phyloP scores from a whole-genome alignment of 2,797 vertebrate species.

The Vultur gryphus region DNA sequence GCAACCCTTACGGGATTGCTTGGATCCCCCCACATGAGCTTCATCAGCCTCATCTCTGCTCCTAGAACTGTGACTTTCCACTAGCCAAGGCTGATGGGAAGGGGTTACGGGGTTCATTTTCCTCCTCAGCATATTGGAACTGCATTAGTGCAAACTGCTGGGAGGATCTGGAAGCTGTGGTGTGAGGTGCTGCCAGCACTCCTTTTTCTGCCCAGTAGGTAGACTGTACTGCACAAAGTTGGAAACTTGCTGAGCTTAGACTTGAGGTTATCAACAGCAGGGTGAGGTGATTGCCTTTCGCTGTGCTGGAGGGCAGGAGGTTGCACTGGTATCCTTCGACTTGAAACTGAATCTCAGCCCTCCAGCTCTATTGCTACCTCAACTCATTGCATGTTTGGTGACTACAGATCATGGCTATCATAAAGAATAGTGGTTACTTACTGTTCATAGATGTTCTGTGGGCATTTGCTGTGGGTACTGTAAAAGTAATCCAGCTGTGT shows the following conservation, averaged over 20 bases:
- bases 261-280: not conserved
- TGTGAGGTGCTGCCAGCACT: not conserved
- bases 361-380: not conserved
- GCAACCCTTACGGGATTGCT: not conserved
- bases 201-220: not conserved
- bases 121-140: not conserved
- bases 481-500: not conserved
- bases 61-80: not conserved
- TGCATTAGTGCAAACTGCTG: not conserved
- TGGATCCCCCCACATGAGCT: not conserved
- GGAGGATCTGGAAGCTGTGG: not conserved
- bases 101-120: not conserved
- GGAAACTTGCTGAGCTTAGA: not conserved
- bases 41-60: not conserved
- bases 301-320: not conserved
- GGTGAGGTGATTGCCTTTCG: not conserved
- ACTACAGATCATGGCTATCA: not conserved
- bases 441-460: not conserved
- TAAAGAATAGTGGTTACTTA: not conserved
- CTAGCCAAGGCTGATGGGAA: not conserved
- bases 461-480: not conserved
- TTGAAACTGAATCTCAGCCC: not conserved
- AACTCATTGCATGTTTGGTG: not conserved
- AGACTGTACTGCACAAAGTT: not conserved
- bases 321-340: not conserved